Evolutionary conservation across 2,797 vertebrate genomes (phyloP), one percentile per base, ranked within the genome.

Genomic region (Trachurus trachurus): DNA sequence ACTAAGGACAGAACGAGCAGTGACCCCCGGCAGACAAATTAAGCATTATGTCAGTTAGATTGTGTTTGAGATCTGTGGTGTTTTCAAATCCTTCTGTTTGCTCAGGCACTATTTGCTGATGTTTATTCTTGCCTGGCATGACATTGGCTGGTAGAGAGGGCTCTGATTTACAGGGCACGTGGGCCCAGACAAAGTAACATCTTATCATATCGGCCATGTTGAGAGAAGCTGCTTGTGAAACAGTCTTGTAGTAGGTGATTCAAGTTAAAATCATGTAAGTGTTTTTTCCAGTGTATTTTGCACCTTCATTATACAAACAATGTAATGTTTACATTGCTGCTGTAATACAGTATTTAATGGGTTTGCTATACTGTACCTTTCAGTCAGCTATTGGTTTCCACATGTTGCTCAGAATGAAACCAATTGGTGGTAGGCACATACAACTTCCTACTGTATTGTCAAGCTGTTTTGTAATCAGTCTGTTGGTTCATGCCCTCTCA

Each of bases 401-500:
- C 64, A 61, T 0, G 22, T 69, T 49, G 9, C 50, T 66, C 40
- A 31, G 2, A 44, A 12, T 64, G 44, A 73, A 70, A 57, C 66
- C n/a, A 57, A 4, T 21, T 37, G 31, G 22, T 40, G 26, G 26
- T 60, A 17, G 19, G 26, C 26, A 26, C 26, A 26, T 26, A 26
- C 26, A 42, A 72, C 16, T 34, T 42, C 16, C n/a, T 26, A 12
- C 12, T 52, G 7, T 52, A n/a, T 57, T 75, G 26, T 75, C 66
- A 64, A 53, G 22, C 40, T 66, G 58, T 47, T 76, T 53, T 80
- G 29, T 63, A 65, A 85, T 80, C 42, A 70, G 59, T 61, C 66
- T 45, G 52, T 77, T 57, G 42, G 69, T 74, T 82, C 52, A 67
- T 83, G 77, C 74, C 65, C 39, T 69, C 85, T 74, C 3, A 1